Evolutionary conservation across 37 sponge, comb jelly and placozoan genomes (phyloP).

Genomic region (Hormiphora californensis): DNA sequence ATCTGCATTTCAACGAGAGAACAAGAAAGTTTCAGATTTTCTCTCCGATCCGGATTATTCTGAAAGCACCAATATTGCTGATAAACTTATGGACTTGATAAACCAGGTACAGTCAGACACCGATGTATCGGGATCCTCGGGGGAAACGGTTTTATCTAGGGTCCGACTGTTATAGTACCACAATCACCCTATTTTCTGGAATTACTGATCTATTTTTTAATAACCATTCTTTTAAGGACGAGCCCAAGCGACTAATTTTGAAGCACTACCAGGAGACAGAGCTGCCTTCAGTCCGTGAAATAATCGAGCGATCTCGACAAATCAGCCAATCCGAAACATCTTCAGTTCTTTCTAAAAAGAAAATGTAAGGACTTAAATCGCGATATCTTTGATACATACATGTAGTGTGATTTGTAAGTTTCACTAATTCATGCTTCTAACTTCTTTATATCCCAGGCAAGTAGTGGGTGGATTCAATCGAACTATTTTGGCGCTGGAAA

Average conservation of each 20-base stretch:
- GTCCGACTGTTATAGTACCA: too few species aligned
- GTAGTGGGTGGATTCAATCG: conserved; percentile 58
- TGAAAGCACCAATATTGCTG: conserved; percentile 52
- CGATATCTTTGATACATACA: background rate
- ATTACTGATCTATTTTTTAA: too few species aligned
- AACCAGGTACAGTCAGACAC: too few species aligned
- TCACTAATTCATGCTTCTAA: too few species aligned
- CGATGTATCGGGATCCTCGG: too few species aligned
- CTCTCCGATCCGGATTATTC: background rate
- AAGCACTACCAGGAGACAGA: conserved; percentile 58
- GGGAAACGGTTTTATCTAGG: too few species aligned
- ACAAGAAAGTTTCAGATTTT: background rate
- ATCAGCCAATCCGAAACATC: background rate
- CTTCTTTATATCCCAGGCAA: background rate
- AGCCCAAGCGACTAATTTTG: conserved; percentile 58
- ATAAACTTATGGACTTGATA: conserved; percentile 63
- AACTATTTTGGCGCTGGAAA: conserved; percentile 65
- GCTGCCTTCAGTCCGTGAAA: background rate
- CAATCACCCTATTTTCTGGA: too few species aligned
- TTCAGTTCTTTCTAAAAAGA: background rate
- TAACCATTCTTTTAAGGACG: conserved; percentile 4
- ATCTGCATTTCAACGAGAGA: conserved; percentile 46
- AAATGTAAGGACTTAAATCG: background rate
- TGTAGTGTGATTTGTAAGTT: background rate
- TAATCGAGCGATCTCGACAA: background rate